phyloP scores from a whole-genome alignment of 2,113 vertebrate species.

The Fregata magnificens region DNA sequence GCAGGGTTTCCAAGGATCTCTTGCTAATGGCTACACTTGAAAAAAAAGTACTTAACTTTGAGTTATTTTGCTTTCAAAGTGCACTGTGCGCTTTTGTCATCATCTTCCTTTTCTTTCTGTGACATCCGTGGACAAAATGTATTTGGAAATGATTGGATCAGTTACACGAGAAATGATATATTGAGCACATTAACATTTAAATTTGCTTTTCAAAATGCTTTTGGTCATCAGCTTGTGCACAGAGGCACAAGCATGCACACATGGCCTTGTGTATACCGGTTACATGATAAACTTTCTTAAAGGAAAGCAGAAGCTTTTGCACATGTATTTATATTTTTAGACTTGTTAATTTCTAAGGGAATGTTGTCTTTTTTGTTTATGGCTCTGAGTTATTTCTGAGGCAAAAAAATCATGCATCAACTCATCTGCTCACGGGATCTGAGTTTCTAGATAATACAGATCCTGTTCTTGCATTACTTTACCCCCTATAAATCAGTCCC shows the following conservation, averaged over 20 bases:
- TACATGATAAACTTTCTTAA: neutral
- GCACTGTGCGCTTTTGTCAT: conserved; percentile 15
- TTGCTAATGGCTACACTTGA: conserved; percentile 19
- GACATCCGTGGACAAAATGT: conserved; percentile 5
- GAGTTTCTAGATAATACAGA: conserved; percentile 1
- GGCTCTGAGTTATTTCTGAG: neutral
- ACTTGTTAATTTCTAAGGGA: neutral
- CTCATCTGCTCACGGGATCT: neutral
- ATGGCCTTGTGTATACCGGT: neutral
- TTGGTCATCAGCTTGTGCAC: neutral
- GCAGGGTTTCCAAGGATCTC: neutral
- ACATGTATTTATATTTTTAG: conserved; percentile 5
- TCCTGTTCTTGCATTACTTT: neutral
- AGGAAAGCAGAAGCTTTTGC: neutral
- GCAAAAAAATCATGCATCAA: neutral
- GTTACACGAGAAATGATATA: conserved; percentile 8
- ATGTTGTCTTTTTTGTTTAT: neutral
- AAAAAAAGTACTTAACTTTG: neutral
- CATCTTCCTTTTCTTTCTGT: neutral
- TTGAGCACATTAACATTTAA: neutral
- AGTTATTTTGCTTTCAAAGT: conserved; percentile 32
- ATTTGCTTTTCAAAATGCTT: neutral
- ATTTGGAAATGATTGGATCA: neutral
- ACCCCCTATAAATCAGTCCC: conserved; percentile 2
- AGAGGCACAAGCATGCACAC: neutral